Evolutionary conservation across 2,888 invertebrate species (phyloP).

Genomic region (Dicycla oo): DNA sequence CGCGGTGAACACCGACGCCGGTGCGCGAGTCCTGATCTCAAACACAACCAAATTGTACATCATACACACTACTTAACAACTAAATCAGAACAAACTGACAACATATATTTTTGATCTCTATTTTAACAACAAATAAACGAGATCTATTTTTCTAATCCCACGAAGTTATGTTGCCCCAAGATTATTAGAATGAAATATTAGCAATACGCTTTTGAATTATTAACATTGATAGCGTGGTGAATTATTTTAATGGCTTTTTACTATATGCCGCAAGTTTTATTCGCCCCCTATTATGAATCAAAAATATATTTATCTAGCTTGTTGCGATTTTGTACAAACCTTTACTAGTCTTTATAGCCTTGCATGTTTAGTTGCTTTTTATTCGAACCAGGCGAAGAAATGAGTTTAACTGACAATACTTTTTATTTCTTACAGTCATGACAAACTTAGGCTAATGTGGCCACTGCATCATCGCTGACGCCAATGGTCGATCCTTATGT

Average conservation of each 20-base stretch:
- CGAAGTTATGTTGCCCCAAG: conserved; percentile 25
- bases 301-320: conserved; percentile 54
- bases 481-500: neutral
- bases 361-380: conserved; percentile 57
- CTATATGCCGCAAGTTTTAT: conserved; percentile 24
- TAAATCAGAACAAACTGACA: conserved; percentile 38
- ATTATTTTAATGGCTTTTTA: conserved; percentile 41
- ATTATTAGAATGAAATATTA: conserved; percentile 35
- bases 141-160: conserved; percentile 13
- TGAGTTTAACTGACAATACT: conserved; percentile 30
- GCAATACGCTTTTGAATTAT: conserved; percentile 40
- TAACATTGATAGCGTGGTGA: conserved; percentile 34
- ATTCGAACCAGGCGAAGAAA: conserved; percentile 26
- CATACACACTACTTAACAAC: conserved; percentile 52
- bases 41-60: conserved; percentile 70
- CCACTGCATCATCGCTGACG: conserved; percentile 7
- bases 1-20: conserved; percentile 76
- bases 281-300: conserved; percentile 29
- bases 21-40: conserved; percentile 79
- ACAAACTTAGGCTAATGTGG: conserved; percentile 41
- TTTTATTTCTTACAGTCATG: conserved; percentile 55
- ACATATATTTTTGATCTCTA: conserved; percentile 51
- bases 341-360: conserved; percentile 66
- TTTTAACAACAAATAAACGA: conserved; percentile 32
- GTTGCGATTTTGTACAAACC: conserved; percentile 66